Base-by-base conservation (phyloP, 2,797 vertebrate species). In the Microctenopoma stevenorrisi region DNA sequence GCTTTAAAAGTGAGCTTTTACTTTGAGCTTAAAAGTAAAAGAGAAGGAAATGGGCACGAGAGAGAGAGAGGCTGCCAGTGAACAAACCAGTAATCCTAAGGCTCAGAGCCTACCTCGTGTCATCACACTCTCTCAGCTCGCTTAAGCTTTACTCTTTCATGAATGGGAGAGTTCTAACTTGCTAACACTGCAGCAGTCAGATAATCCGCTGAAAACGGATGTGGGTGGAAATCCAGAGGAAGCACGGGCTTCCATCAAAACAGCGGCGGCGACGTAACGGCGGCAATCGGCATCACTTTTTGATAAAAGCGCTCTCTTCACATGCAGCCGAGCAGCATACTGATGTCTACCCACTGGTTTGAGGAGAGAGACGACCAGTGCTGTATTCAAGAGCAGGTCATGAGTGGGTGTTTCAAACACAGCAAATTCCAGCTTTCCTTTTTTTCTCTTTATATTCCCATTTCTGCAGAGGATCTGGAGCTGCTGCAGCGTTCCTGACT, bases 151-250 rank as follows among this genome's bases (percentile, higher is more conserved):
- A 66, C 65, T 60, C 57, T 76, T 88, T 87, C 77, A 57, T 84
- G 55, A 87, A 78, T 2, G 38, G 55, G 35, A 70, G 69, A 76
- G 52, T 82, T 66, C 64, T 72, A 78, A 82, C 48, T 70, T 79
- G 86, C 76, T 81, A 83, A 64, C 79, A 52, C 75, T 84, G 87
- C 88, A 83, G 86, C 79, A 43, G 40, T 12, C 56, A 78, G 62
- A 74, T 89, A 83, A 92, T 91, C 88, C 47, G 22, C 22, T 22
- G 70, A 76, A 85, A 78, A 83, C 0, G 35, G 44, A 65, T 81
- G 90, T 91, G 83, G 88, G 89, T 44, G 83, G 83, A 79, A 82
- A 84, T 88, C 78, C 51, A 78, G 73, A 82, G 78, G 72, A 82
- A 86, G 78, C 68, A 68, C 64, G 53, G 16, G 64, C 79, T 84